Percentiles rank a stretch among this genome's conserved stretches.
phyloP scores from a whole-genome alignment of 2,113 vertebrate genomes.

The Amazona guildingii region DNA sequence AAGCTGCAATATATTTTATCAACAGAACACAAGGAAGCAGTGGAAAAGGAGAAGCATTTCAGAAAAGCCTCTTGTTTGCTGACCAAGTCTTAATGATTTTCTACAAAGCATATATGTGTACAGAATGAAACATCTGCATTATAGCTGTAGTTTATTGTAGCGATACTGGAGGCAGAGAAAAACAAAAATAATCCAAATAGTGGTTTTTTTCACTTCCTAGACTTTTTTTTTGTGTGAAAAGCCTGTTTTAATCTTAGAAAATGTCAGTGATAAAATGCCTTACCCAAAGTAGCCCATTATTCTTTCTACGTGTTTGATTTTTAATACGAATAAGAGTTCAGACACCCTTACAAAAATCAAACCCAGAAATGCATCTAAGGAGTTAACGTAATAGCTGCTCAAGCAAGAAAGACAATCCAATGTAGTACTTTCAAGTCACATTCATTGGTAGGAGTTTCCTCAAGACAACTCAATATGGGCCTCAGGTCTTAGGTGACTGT shows the following conservation, averaged over 20 bases:
- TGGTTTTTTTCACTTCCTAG: neutral
- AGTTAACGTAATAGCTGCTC: constrained; percentile 27
- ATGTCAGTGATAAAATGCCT: constrained; percentile 6
- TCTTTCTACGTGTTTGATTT: neutral
- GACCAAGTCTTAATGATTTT: neutral
- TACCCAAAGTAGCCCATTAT: neutral
- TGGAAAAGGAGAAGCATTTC: neutral
- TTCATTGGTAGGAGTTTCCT: neutral
- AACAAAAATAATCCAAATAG: neutral
- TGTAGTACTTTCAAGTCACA: neutral
- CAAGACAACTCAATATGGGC: neutral
- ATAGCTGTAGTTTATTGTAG: neutral
- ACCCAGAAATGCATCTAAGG: constrained; percentile 52
- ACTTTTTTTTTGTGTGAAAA: neutral
- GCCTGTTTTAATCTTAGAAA: neutral
- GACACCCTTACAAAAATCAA: neutral
- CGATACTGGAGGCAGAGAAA: neutral
- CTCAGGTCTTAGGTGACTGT: neutral
- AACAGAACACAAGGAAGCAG: neutral
- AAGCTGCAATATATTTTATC: neutral
- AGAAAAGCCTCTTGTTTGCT: neutral
- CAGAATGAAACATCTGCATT: neutral
- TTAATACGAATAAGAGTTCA: neutral
- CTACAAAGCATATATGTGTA: neutral
- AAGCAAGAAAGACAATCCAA: neutral